Evolutionary conservation across 2,888 invertebrate genomes (phyloP).

Genomic region (Papilio gigon): DNA sequence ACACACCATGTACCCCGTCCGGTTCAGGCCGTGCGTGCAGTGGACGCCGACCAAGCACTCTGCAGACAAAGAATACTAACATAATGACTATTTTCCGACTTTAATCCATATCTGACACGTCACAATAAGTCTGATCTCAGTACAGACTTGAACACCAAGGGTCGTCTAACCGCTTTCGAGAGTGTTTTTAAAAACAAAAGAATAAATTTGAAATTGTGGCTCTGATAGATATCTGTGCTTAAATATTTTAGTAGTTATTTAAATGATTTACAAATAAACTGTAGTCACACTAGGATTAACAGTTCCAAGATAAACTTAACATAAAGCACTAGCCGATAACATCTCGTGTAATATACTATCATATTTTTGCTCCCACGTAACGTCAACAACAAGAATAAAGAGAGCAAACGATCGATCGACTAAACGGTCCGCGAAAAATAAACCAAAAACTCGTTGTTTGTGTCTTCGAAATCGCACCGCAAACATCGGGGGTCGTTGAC

Average conservation of each 20-base stretch:
- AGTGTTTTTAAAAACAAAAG: neutral
- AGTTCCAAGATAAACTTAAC: neutral
- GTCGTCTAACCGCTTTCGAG: neutral
- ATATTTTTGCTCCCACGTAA: neutral
- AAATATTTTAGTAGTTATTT: neutral
- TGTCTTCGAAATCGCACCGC: constrained; percentile 76
- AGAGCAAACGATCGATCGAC: constrained; percentile 61
- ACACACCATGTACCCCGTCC: constrained; percentile 90
- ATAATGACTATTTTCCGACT: neutral
- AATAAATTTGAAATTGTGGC: no score
- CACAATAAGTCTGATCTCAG: neutral
- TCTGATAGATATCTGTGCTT: neutral
- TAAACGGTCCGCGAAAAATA: constrained; percentile 65
- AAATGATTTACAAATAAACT: neutral
- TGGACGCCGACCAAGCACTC: constrained; percentile 89
- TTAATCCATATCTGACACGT: neutral
- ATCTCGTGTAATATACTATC: neutral
- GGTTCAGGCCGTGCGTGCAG: constrained; percentile 91
- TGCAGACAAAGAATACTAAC: constrained; percentile 68
- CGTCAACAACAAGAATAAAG: constrained; percentile 49
- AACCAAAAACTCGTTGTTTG: constrained; percentile 71
- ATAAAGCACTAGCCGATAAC: constrained; percentile 2
- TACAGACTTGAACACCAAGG: neutral
- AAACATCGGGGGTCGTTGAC: constrained; percentile 75
- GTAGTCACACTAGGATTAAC: neutral